Percentiles rank a stretch among this genome's conserved stretches.
Evolutionary conservation across 2,797 vertebrate genomes (phyloP).

Genomic region (Lutjanus argentimaculatus): DNA sequence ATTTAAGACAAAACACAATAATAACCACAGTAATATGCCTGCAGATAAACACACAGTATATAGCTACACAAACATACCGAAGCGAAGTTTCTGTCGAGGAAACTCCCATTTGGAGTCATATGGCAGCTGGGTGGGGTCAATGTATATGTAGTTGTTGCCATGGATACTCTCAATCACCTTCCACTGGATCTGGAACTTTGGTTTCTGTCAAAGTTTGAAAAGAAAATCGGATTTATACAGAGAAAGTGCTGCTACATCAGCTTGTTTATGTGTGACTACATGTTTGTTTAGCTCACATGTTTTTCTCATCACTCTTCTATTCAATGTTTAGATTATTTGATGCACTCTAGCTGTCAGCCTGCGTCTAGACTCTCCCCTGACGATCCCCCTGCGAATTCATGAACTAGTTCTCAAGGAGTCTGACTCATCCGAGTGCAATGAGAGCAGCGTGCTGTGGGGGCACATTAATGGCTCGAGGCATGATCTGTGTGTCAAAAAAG

Average conservation of each 20-base stretch:
- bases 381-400: slow-evolving; percentile 52
- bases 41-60: neutral
- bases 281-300: neutral
- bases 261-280: slow-evolving; percentile 7
- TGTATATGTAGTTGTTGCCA: slow-evolving; percentile 98
- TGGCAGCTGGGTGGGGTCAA: slow-evolving; percentile 97
- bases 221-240: slow-evolving; percentile 4
- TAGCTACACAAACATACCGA: slow-evolving; percentile 85
- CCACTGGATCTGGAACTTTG: slow-evolving; percentile 99
- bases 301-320: slow-evolving; percentile 16
- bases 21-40: neutral
- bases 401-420: slow-evolving; percentile 54
- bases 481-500: slow-evolving; percentile 56
- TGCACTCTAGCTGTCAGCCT: slow-evolving; percentile 47
- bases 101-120: slow-evolving; percentile 99
- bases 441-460: slow-evolving; percentile 34
- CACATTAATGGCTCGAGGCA: slow-evolving; percentile 49
- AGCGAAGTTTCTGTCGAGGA: slow-evolving; percentile 95
- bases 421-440: slow-evolving; percentile 69
- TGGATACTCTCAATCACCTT: slow-evolving; percentile 99
- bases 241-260: slow-evolving; percentile 11
- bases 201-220: slow-evolving; percentile 87
- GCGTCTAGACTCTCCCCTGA: slow-evolving; percentile 52
- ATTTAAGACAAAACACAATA: neutral
- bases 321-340: slow-evolving; percentile 29